Base-by-base conservation (phyloP, 2,797 vertebrate species). In the Platyrinchus mystaceus region DNA sequence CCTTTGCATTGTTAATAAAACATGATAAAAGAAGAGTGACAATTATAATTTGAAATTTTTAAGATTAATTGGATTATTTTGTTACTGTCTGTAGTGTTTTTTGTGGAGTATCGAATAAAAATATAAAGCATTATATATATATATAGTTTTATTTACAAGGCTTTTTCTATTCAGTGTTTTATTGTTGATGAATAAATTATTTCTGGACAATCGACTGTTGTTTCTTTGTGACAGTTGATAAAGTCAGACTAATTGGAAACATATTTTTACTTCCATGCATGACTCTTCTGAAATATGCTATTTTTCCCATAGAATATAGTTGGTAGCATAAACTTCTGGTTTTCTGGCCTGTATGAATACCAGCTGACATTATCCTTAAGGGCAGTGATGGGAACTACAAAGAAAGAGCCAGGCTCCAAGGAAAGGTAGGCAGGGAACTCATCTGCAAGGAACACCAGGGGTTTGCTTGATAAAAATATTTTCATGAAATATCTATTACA, bases 71-170 rank as follows among this genome's bases (percentile, higher is more conserved):
- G 97, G 97, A 98, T 97, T 98, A 98, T 98, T 98, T 98, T 98
- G 98, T 98, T 98, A 98, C 97, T 96, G 97, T 98, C 97, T 98
- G 97, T 98, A 97, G 96, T 98, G 98, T 78, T 98, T 96, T 97
- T 97, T 97, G 98, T 98, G 98, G 93, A 97, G 97, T 98, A 97
- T 78, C 83, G 0, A 97, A 98, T 97, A 97, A 97, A 96, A 84
- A 96, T 97, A 98, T 98, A 97, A 98, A 98, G 98, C 98, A 98
- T 98, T 98, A 97, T 97, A 97, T 97, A 88, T 97, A 88, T 75
- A 97, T 97, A 97, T 98, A 98, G 98, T 98, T 98, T 98, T 98
- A 97, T 97, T 98, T 97, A 98, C 84, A 98, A 98, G 96, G 96
- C 90, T 96, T 97, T 98, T 98, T 97, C 97, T 98, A 97, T 97